Conservation (phyloP, 2,113 vertebrate genomes). For the Candoia aspera region DNA sequence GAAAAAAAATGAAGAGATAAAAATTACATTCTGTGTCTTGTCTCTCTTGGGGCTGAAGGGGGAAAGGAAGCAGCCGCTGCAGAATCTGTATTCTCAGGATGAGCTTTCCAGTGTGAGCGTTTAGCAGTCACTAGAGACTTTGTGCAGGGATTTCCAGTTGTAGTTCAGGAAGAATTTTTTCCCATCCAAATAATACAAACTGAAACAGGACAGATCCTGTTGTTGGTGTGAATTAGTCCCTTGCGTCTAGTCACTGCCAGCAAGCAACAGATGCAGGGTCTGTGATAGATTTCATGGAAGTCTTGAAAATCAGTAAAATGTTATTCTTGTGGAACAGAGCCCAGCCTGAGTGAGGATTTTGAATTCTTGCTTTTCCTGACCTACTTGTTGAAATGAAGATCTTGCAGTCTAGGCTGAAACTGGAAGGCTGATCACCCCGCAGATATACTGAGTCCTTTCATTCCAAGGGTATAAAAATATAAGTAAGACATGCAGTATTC, state of each 20-base stretch:
- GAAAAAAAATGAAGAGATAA: background rate
- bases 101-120: background rate
- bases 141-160: slow-evolving; percentile 9
- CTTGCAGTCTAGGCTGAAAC: background rate
- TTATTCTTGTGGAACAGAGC: background rate
- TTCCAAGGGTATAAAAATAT: background rate
- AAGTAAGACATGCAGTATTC: background rate
- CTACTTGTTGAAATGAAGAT: slow-evolving; percentile 5
- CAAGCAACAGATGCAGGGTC: slow-evolving; percentile 19
- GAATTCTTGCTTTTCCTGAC: background rate
- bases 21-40: background rate
- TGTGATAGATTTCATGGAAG: background rate
- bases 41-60: background rate
- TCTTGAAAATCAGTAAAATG: background rate
- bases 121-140: background rate
- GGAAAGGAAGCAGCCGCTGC: background rate
- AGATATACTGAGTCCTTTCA: background rate
- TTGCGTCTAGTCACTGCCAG: background rate
- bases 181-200: slow-evolving; percentile 7
- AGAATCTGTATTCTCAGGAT: background rate
- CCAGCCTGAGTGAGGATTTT: background rate
- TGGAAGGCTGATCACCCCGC: background rate
- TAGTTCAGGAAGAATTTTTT: background rate
- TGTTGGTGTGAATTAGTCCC: slow-evolving; percentile 17
- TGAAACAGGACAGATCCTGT: background rate